These are phyloP conservation scores for Acrobasis consociella DNA, from an alignment of 2,888 invertebrate species.

Conservation along the genomic window DNA sequence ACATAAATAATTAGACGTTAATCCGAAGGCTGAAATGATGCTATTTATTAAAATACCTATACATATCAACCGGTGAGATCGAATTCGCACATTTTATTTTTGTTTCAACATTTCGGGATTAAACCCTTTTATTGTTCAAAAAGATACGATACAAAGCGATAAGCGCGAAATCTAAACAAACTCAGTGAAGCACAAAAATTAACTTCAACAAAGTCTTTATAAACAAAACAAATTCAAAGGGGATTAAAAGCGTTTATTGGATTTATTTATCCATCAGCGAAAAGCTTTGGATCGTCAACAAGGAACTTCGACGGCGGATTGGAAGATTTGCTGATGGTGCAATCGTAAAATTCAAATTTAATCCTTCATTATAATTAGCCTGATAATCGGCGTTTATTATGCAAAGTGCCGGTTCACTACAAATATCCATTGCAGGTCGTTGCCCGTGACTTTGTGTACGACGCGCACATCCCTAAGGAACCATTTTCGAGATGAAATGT, in stretches of 20 bases:
- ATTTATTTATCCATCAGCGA: constrained; percentile 21
- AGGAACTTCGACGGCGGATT: constrained; percentile 9
- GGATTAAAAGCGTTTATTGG: constrained; percentile 21
- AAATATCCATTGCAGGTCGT: too few relatives aligned
- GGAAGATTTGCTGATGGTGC: constrained; percentile 9
- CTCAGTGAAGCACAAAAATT: constrained; percentile 6
- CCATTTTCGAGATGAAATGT: too few relatives aligned
- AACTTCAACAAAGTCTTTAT: constrained; percentile 6
- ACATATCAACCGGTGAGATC: too few relatives aligned
- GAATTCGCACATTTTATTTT: too few relatives aligned
- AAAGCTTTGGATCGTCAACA: constrained; percentile 19
- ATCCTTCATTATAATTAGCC: not conserved
- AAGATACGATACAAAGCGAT: not conserved
- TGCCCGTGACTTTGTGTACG: too few relatives aligned
- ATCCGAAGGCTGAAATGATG: too few relatives aligned
- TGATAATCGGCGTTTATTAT: not conserved
- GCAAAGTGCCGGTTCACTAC: too few relatives aligned
- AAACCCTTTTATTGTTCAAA: not conserved
- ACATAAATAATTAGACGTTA: too few relatives aligned
- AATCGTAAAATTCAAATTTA: not conserved
- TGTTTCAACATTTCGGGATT: not conserved
- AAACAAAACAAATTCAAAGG: constrained; percentile 5
- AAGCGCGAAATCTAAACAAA: constrained; percentile 11
- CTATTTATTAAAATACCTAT: too few relatives aligned
- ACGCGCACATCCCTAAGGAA: too few relatives aligned